Percentiles rank a stretch among this genome's conserved stretches.
Evolutionary conservation across 2,888 invertebrate species (phyloP).

Genomic region (Desoria tigrina): DNA sequence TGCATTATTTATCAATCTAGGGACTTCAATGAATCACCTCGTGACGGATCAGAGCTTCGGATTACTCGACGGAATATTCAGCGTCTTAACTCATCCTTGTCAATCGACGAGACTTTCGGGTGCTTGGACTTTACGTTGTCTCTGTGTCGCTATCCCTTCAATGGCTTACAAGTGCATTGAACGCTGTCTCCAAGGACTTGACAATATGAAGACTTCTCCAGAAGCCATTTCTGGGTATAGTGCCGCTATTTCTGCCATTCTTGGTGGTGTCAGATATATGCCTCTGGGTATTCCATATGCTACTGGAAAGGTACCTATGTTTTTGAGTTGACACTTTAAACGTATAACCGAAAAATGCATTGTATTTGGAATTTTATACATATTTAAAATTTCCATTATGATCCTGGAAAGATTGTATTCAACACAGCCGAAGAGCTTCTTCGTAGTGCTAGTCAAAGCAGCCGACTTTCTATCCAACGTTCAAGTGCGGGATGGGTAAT

Average conservation of each 20-base stretch:
- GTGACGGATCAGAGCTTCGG: conserved; percentile 81
- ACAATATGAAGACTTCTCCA: conserved; percentile 84
- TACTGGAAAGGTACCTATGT: conserved; percentile 90
- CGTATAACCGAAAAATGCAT: background rate
- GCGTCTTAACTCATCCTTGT: conserved; percentile 85
- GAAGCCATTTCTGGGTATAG: conserved; percentile 88
- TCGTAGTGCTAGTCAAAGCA: conserved; percentile 94
- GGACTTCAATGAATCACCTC: conserved; percentile 90
- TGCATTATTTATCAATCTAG: conserved; percentile 81
- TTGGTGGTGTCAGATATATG: conserved; percentile 86
- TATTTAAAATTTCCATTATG: background rate
- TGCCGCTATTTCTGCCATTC: conserved; percentile 86
- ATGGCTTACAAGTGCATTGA: conserved; percentile 59
- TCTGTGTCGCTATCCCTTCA: conserved; percentile 90
- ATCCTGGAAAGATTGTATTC: conserved; percentile 69
- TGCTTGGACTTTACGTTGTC: conserved; percentile 89
- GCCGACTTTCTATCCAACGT: conserved; percentile 87
- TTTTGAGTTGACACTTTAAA: too few species aligned
- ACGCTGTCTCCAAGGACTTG: conserved; percentile 77
- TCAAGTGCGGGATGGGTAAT: conserved; percentile 98
- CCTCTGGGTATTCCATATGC: conserved; percentile 94
- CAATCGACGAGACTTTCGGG: conserved; percentile 90
- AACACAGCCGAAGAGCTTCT: conserved; percentile 95
- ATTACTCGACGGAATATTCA: conserved; percentile 73
- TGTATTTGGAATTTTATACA: background rate